These are phyloP conservation scores for Macrobrachium nipponense DNA, from an alignment of 1,140 invertebrate species.

Conservation along the genomic window DNA sequence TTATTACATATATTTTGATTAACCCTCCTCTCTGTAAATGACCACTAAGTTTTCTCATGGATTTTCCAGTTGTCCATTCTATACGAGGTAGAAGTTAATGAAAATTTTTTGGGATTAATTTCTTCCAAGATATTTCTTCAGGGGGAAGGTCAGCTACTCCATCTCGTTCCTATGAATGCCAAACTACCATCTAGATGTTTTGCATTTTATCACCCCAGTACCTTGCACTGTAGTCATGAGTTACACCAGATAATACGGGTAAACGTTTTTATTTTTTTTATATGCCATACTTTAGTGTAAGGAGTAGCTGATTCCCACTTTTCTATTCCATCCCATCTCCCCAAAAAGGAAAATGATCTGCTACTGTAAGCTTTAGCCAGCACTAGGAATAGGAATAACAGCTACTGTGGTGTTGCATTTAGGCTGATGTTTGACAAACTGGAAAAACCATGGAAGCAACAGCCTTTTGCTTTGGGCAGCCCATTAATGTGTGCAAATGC, in stretches of 20 bases:
- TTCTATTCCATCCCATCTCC: conserved; percentile 2
- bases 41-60: too few relatives aligned
- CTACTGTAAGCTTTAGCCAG: conserved; percentile 11
- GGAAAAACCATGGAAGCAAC: background rate
- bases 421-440: background rate
- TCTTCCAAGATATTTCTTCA: conserved; percentile 27
- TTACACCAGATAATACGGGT: conserved; percentile 37
- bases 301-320: conserved; percentile 19
- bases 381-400: background rate
- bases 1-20: too few relatives aligned
- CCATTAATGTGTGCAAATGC: conserved; percentile 8
- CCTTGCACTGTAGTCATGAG: conserved; percentile 45
- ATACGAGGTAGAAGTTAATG: too few relatives aligned
- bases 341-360: background rate
- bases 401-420: too few relatives aligned
- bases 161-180: conserved; percentile 42
- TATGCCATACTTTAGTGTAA: conserved; percentile 16
- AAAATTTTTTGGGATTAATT: conserved; percentile 15
- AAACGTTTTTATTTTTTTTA: conserved; percentile 31
- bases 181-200: conserved; percentile 40
- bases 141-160: conserved; percentile 30
- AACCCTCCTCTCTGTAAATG: too few relatives aligned
- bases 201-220: conserved; percentile 47
- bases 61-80: too few relatives aligned
- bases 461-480: conserved; percentile 12